These are phyloP conservation scores for Falco cherrug DNA, from an alignment of 2,797 vertebrate genomes.

Conservation along the genomic window DNA sequence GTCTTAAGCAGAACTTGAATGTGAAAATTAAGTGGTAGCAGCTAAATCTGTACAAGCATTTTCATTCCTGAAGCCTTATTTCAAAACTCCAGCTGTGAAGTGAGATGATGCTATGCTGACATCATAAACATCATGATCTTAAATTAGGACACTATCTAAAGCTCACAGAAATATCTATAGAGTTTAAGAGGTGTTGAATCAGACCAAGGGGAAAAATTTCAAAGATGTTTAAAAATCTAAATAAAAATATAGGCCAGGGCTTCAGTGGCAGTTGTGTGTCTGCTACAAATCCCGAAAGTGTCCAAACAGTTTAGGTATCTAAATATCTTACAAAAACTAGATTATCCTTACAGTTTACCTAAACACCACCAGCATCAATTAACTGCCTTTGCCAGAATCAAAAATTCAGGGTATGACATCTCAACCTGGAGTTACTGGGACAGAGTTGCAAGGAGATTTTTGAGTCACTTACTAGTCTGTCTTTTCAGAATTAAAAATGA, in stretches of 20 bases:
- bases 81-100: conserved; percentile 17
- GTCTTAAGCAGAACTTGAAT: neutral
- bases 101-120: neutral
- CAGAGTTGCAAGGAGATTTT: neutral
- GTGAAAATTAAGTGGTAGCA: neutral
- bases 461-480: neutral
- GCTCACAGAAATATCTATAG: neutral
- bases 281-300: neutral
- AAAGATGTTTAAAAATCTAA: neutral
- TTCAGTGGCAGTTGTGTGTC: neutral
- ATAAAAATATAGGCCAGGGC: neutral
- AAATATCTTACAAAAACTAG: neutral
- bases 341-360: neutral
- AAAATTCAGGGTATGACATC: neutral
- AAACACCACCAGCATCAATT: neutral
- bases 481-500: neutral
- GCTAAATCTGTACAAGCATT: neutral
- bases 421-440: neutral
- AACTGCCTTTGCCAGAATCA: neutral
- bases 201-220: neutral
- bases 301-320: neutral
- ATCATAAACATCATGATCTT: neutral
- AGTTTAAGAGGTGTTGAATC: neutral
- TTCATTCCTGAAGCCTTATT: neutral
- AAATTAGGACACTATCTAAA: conserved; percentile 14